phyloP scores from a whole-genome alignment of 1,140 invertebrate genomes.

The Microplitis mediator region DNA sequence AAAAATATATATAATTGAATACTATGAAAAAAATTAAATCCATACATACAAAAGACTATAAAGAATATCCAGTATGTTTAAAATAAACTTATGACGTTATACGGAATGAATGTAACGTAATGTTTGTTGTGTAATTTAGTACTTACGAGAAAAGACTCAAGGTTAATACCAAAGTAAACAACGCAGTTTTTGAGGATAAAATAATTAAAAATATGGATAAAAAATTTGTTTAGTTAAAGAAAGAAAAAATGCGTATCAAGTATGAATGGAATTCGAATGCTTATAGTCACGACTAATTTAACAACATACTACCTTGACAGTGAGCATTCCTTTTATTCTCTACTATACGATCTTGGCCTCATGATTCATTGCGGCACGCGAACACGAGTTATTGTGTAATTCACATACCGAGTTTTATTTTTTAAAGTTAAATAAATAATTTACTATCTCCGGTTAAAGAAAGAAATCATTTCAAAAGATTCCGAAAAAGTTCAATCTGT shows the following conservation, averaged over 20 bases:
- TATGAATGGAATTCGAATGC: background rate
- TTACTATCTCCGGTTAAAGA: background rate
- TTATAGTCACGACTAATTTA: slow-evolving; percentile 1
- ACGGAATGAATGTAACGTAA: background rate
- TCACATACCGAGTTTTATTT: background rate
- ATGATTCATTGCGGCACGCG: background rate
- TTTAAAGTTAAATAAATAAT: background rate
- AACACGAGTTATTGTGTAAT: background rate
- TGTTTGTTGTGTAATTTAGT: background rate
- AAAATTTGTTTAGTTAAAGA: too few relatives aligned
- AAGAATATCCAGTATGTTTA: background rate
- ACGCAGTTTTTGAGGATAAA: background rate
- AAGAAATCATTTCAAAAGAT: too few relatives aligned
- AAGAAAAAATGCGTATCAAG: background rate
- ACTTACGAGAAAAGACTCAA: background rate
- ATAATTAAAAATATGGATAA: background rate
- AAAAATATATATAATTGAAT: background rate
- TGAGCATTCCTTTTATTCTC: background rate
- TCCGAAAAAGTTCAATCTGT: too few relatives aligned
- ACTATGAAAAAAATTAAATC: background rate
- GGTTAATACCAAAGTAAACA: background rate
- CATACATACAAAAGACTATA: background rate
- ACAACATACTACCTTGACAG: slow-evolving; percentile 7
- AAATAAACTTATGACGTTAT: background rate
- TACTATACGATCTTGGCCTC: slow-evolving; percentile 1